These are phyloP conservation scores for Pinctada fucata DNA, from an alignment of 2,888 invertebrate genomes.

Conservation along the genomic window DNA sequence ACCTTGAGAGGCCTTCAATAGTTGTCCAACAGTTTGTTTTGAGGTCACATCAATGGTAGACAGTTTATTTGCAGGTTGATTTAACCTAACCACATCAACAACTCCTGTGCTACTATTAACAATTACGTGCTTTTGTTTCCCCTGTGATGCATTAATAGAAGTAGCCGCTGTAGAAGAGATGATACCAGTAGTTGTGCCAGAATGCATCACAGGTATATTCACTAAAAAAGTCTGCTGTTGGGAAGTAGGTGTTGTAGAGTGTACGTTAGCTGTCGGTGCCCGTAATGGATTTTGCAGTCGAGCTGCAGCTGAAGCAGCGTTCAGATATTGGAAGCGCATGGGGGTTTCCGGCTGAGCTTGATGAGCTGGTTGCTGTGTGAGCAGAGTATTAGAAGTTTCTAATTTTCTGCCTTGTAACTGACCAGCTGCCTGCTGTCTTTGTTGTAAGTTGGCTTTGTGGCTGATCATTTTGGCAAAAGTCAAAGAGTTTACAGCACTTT, in stretches of 20 bases:
- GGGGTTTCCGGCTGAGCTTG: not conserved
- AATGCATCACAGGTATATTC: conserved; percentile 62
- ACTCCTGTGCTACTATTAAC: conserved; percentile 9
- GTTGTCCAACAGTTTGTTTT: conserved; percentile 30
- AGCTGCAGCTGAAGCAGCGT: conserved; percentile 10
- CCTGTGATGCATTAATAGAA: conserved; percentile 56
- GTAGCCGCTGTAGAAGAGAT: conserved; percentile 42
- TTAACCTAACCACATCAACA: conserved; percentile 13
- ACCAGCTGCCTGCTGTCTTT: not conserved
- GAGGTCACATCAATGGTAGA: not conserved
- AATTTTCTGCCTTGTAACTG: not conserved
- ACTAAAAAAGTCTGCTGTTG: conserved; percentile 63
- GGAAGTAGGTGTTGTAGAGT: conserved; percentile 19
- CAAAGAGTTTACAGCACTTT: conserved; percentile 15
- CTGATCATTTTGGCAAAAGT: conserved; percentile 20
- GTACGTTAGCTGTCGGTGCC: conserved; percentile 7
- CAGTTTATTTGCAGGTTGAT: not conserved
- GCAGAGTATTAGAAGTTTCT: not conserved
- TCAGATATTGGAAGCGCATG: conserved; percentile 10
- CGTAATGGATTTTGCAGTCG: conserved; percentile 33
- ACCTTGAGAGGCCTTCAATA: conserved; percentile 36
- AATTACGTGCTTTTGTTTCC: conserved; percentile 33
- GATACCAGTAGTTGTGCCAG: conserved; percentile 47
- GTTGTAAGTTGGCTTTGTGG: not conserved
- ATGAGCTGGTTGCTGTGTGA: conserved; percentile 1